These are phyloP conservation scores for Chironomus striatipennis DNA, from an alignment of 1,140 invertebrate species.

Conservation along the genomic window DNA sequence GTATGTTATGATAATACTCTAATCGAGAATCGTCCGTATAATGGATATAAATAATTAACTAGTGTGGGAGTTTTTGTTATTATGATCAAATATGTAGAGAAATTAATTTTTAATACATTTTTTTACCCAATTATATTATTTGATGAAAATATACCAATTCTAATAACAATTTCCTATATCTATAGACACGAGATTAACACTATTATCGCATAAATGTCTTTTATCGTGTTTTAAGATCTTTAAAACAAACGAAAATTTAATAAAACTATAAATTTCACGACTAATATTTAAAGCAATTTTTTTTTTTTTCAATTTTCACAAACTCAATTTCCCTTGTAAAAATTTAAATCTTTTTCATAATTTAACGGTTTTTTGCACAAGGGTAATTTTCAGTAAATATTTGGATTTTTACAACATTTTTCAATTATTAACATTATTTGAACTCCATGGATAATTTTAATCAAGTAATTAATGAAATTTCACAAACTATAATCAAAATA, in stretches of 20 bases:
- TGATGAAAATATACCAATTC: neutral
- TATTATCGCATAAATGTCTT: neutral
- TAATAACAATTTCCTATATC: neutral
- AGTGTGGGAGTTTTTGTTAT: neutral
- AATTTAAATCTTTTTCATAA: too few relatives aligned
- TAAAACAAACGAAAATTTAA: too few relatives aligned
- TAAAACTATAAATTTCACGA: neutral
- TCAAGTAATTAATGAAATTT: too few relatives aligned
- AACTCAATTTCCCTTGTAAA: neutral
- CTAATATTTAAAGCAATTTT: neutral
- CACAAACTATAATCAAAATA: too few relatives aligned
- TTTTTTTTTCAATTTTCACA: neutral
- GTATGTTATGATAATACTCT: too few relatives aligned
- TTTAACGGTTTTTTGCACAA: too few relatives aligned
- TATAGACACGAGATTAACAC: neutral
- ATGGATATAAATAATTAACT: neutral
- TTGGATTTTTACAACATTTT: too few relatives aligned
- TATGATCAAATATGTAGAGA: neutral
- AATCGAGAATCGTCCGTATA: too few relatives aligned
- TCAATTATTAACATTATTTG: too few relatives aligned
- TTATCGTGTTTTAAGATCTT: neutral
- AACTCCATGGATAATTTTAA: too few relatives aligned
- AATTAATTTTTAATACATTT: neutral
- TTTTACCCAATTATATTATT: constrained; percentile 1
- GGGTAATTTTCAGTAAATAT: too few relatives aligned